Base-by-base conservation (phyloP, 1,140 invertebrate species). In the Condylostylus longicornis region DNA sequence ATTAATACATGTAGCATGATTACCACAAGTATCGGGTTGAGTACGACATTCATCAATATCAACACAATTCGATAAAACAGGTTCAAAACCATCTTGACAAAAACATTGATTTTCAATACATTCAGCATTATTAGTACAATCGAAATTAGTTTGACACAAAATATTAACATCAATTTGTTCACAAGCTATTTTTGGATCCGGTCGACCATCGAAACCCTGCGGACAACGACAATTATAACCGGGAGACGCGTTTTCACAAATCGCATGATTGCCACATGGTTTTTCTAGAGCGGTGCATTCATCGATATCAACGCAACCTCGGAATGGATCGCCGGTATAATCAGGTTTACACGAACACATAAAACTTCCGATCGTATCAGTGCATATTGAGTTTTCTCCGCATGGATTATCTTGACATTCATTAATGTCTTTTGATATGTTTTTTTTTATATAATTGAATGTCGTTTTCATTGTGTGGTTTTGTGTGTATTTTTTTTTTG, bases 41-140 rank as follows among this genome's bases (percentile, higher is more conserved):
- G 60, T 68, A 19, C 61, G 45, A 55, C 88, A 94, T 63, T 94
- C 88, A 51, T 93, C 72, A 7, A 89, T 61, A 50, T 90, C 85
- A 14, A 75, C 65, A 49, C 85, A 90, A 39, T 75, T 67, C 1
- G 83, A 75, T 25, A 79, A 77, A 33, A 72, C 71, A 2, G 84
- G 76, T 43, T 80, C 72, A 59, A 94, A 94, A 10, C 86, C 85
- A 45, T 82, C 72, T 53, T 82, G 77, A 51, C 91, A 97, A 62
- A 84, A 85, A 60, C 91, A 97, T 52, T 85, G 83, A 35, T 74
- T 75, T 49, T 88, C 79, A 23, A 83, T 71, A 50, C 86, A 93
- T 58, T 87, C 81, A 1, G 85, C 86, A 58, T 91, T 89, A 56
- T 87, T 89, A 13, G 84, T 84, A 53, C 87, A 93, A 50, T 91